Evolutionary conservation across 2,797 vertebrate species (phyloP).

Genomic region (Poecilia gillii): DNA sequence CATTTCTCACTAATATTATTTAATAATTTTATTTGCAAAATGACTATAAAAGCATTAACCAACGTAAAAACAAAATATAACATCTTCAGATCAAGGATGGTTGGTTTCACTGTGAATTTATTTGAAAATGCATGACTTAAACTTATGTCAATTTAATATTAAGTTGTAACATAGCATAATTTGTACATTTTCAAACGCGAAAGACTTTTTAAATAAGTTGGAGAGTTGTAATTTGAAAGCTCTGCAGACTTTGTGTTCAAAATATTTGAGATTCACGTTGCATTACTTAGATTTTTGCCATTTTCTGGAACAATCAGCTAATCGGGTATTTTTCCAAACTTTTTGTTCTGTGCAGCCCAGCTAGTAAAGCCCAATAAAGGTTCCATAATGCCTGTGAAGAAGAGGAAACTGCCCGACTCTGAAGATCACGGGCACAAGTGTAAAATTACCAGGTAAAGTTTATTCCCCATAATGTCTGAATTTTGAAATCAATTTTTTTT

Average conservation of each 20-base stretch:
- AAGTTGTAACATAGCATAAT: not conserved
- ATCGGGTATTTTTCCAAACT: not conserved
- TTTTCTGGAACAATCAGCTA: not conserved
- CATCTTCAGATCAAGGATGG: too few relatives aligned
- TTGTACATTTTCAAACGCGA: not conserved
- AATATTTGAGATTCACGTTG: not conserved
- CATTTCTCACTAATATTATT: not conserved
- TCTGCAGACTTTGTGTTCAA: not conserved
- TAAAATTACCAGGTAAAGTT: conserved; percentile 89
- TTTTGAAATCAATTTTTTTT: not conserved
- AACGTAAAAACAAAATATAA: too few relatives aligned
- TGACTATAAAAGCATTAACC: too few relatives aligned
- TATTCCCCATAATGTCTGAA: not conserved
- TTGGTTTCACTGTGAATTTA: not conserved
- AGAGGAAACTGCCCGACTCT: conserved; percentile 88
- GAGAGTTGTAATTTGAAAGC: not conserved
- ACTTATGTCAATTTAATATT: not conserved
- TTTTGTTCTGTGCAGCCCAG: conserved; percentile 43
- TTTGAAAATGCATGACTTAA: not conserved
- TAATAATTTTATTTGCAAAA: too few relatives aligned
- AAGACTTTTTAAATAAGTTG: not conserved
- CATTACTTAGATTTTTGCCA: not conserved
- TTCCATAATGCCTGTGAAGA: conserved; percentile 91
- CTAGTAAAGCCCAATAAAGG: conserved; percentile 57
- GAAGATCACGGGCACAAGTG: conserved; percentile 87